These are phyloP conservation scores for Chrysemys picta DNA, from an alignment of 2,113 vertebrate genomes.

Conservation along the genomic window DNA sequence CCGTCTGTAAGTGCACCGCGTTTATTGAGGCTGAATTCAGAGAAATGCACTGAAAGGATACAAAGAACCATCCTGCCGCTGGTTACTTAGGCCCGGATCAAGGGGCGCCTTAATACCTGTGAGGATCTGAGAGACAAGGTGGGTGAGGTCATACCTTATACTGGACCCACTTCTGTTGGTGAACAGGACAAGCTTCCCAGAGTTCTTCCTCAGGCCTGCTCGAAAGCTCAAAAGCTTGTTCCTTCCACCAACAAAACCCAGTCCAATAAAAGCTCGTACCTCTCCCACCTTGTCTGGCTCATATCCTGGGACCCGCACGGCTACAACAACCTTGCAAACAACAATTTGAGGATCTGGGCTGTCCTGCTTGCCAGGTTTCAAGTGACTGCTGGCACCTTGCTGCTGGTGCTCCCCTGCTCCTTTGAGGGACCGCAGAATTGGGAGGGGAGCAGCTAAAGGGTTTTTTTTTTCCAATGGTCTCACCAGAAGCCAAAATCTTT, in stretches of 20 bases:
- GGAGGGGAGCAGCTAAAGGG: neutral
- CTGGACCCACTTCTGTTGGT: neutral
- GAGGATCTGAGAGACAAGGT: no score
- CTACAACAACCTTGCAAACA: no score
- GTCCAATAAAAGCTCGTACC: neutral
- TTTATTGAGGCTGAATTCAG: neutral
- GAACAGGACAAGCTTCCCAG: neutral
- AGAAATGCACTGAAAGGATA: neutral
- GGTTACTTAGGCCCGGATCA: no score
- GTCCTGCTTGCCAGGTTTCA: neutral
- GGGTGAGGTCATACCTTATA: no score
- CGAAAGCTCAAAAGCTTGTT: no score
- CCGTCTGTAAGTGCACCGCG: neutral
- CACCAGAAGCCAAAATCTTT: neutral
- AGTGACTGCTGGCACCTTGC: neutral
- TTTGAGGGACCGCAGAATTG: neutral
- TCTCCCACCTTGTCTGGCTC: neutral
- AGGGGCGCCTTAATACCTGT: no score
- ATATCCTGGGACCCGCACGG: no score
- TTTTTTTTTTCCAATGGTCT: neutral
- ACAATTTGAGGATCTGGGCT: no score
- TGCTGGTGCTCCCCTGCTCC: neutral
- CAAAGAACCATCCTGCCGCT: no score
- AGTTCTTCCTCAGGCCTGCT: no score
- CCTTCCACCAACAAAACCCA: neutral